phyloP scores from a whole-genome alignment of 2,113 vertebrate species.

The Taxidea taxus region DNA sequence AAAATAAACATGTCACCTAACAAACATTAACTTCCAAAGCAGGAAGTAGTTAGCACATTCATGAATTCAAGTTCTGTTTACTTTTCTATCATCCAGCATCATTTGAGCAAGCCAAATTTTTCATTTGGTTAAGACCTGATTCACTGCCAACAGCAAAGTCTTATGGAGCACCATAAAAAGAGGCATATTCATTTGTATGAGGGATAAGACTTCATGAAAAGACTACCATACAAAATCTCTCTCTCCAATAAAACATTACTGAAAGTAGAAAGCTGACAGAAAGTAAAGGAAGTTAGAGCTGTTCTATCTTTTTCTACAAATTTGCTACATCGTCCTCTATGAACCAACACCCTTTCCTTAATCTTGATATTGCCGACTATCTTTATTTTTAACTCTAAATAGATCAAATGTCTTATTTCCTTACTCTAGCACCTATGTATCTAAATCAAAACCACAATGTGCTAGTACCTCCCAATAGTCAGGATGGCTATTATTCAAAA shows the following conservation, averaged over 20 bases:
- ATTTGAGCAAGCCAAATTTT: background rate
- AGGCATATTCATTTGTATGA: background rate
- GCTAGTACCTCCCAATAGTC: background rate
- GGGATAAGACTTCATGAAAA: background rate
- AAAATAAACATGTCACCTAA: background rate
- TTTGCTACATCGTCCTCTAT: background rate
- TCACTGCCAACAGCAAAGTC: background rate
- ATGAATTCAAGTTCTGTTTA: background rate
- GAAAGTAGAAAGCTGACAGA: background rate
- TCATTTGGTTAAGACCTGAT: background rate
- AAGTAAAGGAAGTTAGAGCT: background rate
- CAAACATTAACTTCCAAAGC: background rate
- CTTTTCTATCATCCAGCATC: background rate
- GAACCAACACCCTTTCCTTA: background rate
- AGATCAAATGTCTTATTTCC: background rate
- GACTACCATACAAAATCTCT: background rate
- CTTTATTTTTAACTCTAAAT: background rate
- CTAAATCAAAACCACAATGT: background rate
- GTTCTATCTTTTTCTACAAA: background rate
- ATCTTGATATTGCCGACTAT: background rate
- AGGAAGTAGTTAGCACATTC: background rate
- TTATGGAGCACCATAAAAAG: background rate
- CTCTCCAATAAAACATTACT: background rate
- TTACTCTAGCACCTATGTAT: background rate
- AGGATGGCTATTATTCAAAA: background rate